Evolutionary conservation across 2,888 invertebrate species (phyloP), one percentile per base, ranked within the genome.

Genomic region (Alsophila aescularia): DNA sequence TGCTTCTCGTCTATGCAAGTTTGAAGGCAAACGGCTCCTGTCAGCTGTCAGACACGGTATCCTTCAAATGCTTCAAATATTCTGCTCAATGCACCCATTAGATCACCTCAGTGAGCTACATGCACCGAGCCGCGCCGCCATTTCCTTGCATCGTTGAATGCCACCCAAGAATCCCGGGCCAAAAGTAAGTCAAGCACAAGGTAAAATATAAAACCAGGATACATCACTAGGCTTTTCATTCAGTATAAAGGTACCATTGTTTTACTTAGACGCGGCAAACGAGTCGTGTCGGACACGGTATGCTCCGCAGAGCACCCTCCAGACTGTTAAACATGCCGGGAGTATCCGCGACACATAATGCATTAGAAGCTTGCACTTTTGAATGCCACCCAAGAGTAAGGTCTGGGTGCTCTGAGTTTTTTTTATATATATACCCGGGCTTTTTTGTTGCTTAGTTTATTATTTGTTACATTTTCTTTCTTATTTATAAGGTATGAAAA

Each of bases 121-220:
- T 27, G 29, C 29, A 29, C 12, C 27, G 40, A 41, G 40, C 15
- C 40, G 48, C 12, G 34, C 12, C 48, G 24, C 15, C 48, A 41
- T 40, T 40, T 34, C 27, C 34, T 34, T 34, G 40, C 48, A 27
- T 12, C 34, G 48, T 40, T 48, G 37, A 29, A 18, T 47, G 5
- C 47, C 47, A 47, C 47, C 47, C 47, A 47, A 18, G 47, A 39
- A 18, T n/a, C 36, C 12, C 13, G 13, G 31, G 32, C 13, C 13
- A 13, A 13, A n/a, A 32, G 2, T 3, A 32, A 4, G 32, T 2
- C 7, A 9, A 27, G 9, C n/a, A n/a, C n/a, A n/a, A n/a, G n/a
- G n/a, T 27, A 3, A 2, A 27, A 8, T 27, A 9, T 27, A 27
- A 27, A 27, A 27, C 9, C 27, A 27, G 27, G 18, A 18, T 4